phyloP scores from a whole-genome alignment of 2,797 vertebrate species.

The Lerista edwardsae region DNA sequence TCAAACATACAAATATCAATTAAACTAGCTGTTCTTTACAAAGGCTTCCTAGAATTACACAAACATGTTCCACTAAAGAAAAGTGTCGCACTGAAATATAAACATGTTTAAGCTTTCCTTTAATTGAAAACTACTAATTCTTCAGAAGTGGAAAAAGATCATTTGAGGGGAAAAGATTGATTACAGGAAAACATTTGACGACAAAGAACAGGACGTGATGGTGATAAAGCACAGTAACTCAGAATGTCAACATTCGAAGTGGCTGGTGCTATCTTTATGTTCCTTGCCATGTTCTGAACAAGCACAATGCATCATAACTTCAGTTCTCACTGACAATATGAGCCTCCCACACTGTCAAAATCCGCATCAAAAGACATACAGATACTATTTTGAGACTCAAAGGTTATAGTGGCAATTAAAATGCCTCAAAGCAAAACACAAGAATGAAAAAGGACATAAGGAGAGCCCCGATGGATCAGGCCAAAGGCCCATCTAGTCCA shows the following conservation, averaged over 20 bases:
- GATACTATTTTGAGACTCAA: conserved; percentile 47
- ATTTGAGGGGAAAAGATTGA: conserved; percentile 22
- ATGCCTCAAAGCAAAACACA: conserved; percentile 16
- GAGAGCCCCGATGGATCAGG: too few relatives aligned
- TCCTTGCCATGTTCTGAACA: conserved; percentile 1
- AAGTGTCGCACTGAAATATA: neutral
- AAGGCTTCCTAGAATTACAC: neutral
- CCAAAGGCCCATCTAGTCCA: too few relatives aligned
- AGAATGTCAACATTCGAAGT: conserved; percentile 9
- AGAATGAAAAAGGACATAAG: neutral
- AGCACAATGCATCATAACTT: conserved; percentile 52
- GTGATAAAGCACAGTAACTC: neutral
- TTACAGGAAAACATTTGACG: conserved; percentile 26
- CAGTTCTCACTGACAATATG: neutral
- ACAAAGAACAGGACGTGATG: conserved; percentile 10
- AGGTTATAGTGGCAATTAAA: neutral
- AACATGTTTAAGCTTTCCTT: neutral
- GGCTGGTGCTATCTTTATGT: conserved; percentile 37
- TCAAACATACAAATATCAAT: neutral
- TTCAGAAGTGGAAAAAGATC: neutral
- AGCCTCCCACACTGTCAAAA: conserved; percentile 24
- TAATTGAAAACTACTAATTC: neutral
- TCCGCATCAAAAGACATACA: conserved; percentile 2
- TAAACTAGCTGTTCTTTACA: neutral
- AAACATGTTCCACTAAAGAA: neutral